Evolutionary conservation across 2,888 invertebrate species (phyloP).

Genomic region (Ferrisia virgata): DNA sequence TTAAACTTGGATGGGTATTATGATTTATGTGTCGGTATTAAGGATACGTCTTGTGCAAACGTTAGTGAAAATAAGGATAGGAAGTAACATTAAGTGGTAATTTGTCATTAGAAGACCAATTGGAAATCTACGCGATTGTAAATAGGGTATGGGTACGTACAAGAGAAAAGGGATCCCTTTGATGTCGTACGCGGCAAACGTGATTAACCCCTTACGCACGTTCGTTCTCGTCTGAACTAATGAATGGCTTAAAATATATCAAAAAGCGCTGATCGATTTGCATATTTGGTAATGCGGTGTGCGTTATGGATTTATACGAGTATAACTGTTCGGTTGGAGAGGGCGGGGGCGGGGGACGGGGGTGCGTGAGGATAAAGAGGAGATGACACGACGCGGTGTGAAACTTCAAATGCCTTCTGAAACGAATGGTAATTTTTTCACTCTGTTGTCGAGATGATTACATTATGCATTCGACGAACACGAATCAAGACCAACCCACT

Average conservation of each 20-base stretch:
- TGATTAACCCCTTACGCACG: slow-evolving; percentile 26
- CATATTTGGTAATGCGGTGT: slow-evolving; percentile 4
- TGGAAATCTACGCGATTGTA: background rate
- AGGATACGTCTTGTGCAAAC: slow-evolving; percentile 30
- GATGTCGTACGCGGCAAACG: slow-evolving; percentile 11
- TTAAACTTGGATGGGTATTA: background rate
- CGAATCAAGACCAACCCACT: background rate
- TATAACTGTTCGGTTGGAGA: background rate
- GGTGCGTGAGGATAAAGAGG: too few relatives aligned
- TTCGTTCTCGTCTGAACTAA: background rate
- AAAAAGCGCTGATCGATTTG: slow-evolving; percentile 3
- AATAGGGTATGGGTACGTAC: background rate
- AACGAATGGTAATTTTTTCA: slow-evolving; percentile 21
- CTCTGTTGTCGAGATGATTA: background rate
- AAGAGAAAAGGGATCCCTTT: background rate
- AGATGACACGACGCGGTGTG: background rate
- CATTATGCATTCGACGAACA: slow-evolving; percentile 3
- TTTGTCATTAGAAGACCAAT: slow-evolving; percentile 38
- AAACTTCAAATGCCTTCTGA: background rate
- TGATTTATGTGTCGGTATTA: slow-evolving; percentile 19
- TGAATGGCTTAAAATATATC: slow-evolving; percentile 17
- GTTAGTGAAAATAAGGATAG: slow-evolving; percentile 14
- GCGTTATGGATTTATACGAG: background rate
- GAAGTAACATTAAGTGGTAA: slow-evolving; percentile 39
- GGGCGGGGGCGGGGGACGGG: too few relatives aligned